Percentiles rank a stretch among this genome's conserved stretches.
These are phyloP conservation scores for Drosophila diplacantha DNA, from an alignment of 2,888 invertebrate species.

Conservation along the genomic window DNA sequence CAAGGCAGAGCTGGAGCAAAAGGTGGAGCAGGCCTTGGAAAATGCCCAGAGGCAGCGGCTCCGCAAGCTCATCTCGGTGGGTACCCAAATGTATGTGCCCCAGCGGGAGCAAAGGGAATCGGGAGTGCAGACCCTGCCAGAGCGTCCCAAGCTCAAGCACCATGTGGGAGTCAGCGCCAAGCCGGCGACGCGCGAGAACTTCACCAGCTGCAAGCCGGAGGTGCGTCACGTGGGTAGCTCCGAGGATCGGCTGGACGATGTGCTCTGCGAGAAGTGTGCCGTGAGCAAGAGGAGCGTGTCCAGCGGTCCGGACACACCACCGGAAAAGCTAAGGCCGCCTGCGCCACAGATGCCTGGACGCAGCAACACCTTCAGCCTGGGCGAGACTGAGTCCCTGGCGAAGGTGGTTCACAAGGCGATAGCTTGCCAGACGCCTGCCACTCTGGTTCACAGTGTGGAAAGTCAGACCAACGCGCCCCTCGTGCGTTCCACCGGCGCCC, in stretches of 20 bases:
- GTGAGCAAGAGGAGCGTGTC: constrained; percentile 80
- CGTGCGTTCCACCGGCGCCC: constrained; percentile 65
- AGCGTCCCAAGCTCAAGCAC: constrained; percentile 62
- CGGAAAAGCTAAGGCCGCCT: constrained; percentile 34
- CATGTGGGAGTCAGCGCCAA: constrained; percentile 66
- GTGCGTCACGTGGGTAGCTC: constrained; percentile 79
- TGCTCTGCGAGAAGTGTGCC: constrained; percentile 79
- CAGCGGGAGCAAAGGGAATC: constrained; percentile 64
- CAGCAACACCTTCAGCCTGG: constrained; percentile 82
- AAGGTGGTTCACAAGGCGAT: constrained; percentile 75
- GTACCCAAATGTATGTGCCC: constrained; percentile 74
- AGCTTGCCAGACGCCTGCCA: constrained; percentile 69
- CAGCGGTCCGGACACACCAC: constrained; percentile 78
- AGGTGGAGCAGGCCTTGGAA: constrained; percentile 63
- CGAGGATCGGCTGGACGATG: constrained; percentile 78
- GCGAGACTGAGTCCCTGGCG: constrained; percentile 78
- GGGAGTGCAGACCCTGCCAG: constrained; percentile 66
- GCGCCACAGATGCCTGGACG: constrained; percentile 71
- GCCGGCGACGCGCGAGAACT: constrained; percentile 71
- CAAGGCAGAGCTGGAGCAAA: constrained; percentile 72
- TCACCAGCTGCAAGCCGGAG: constrained; percentile 75
- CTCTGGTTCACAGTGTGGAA: constrained; percentile 58
- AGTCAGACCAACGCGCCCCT: constrained; percentile 67
- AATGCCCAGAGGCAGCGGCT: constrained; percentile 55
- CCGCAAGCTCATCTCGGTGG: constrained; percentile 71